Conservation (phyloP, 2,888 invertebrate species). For the Melanchra persicariae region DNA sequence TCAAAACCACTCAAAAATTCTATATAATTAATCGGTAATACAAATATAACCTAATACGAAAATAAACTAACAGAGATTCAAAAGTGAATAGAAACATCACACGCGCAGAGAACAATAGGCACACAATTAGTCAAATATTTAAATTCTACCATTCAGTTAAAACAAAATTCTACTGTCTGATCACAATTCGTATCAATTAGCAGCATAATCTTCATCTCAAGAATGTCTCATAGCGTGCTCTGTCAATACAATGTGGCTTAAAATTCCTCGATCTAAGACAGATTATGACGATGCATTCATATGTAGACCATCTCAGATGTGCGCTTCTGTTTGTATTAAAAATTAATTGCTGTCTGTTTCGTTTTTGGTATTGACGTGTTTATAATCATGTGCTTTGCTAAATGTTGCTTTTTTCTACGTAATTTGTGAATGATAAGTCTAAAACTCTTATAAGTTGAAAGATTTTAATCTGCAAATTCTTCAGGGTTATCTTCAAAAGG, state of each 20-base stretch:
- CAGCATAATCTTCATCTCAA: constrained; percentile 5
- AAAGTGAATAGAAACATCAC: neutral
- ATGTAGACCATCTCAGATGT: constrained; percentile 26
- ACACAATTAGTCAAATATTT: constrained; percentile 1
- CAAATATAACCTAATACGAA: neutral
- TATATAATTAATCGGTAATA: neutral
- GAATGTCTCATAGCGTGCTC: constrained; percentile 44
- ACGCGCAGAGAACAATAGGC: neutral
- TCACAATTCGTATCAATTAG: constrained; percentile 34
- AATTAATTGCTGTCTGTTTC: constrained; percentile 15
- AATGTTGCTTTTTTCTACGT: neutral
- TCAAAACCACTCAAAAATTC: neutral
- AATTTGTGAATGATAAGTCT: neutral
- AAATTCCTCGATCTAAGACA: constrained; percentile 23
- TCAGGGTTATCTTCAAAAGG: neutral
- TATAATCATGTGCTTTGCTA: neutral
- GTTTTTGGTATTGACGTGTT: neutral
- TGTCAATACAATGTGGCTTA: constrained; percentile 21
- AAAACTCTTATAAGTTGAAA: neutral
- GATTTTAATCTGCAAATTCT: neutral
- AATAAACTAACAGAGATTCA: neutral
- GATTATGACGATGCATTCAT: constrained; percentile 7
- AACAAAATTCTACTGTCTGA: constrained; percentile 32
- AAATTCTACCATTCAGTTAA: constrained; percentile 4
- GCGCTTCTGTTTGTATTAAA: neutral